These are phyloP conservation scores for Pheosia gnoma DNA, from an alignment of 2,888 invertebrate species.

Conservation along the genomic window DNA sequence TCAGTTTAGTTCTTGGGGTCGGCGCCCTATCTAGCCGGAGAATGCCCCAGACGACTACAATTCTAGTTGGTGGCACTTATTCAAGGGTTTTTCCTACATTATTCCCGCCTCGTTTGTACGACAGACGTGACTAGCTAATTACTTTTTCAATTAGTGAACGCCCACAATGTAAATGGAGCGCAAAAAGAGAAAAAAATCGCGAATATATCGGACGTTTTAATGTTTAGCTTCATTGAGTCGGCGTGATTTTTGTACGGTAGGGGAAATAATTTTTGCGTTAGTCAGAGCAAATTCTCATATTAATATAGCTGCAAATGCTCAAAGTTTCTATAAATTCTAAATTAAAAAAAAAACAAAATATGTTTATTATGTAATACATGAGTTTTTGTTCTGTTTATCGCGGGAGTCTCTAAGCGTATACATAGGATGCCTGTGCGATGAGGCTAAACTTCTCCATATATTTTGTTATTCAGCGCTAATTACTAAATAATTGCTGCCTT, in stretches of 20 bases:
- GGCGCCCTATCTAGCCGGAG: conserved; percentile 5
- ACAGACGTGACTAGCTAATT: conserved; percentile 8
- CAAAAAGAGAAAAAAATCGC: background rate
- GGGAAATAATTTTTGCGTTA: background rate
- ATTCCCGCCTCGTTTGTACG: conserved; percentile 1
- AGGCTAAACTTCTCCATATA: too few relatives aligned
- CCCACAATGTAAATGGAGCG: background rate
- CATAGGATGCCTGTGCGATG: too few relatives aligned
- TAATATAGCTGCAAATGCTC: background rate
- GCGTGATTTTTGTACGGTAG: background rate
- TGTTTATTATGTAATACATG: too few relatives aligned
- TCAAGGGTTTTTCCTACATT: conserved; percentile 5
- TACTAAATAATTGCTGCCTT: too few relatives aligned
- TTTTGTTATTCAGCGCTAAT: too few relatives aligned
- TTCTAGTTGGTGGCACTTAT: conserved; percentile 6
- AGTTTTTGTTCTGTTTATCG: too few relatives aligned
- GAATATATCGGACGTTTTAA: background rate
- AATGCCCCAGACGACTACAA: conserved; percentile 5
- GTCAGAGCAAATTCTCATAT: background rate
- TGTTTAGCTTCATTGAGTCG: background rate
- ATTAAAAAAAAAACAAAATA: too few relatives aligned
- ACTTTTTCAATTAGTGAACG: conserved; percentile 7
- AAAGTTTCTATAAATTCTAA: too few relatives aligned
- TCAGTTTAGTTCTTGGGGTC: conserved; percentile 4
- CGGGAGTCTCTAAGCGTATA: too few relatives aligned